Evolutionary conservation across 2,888 invertebrate genomes (phyloP).

Genomic region (Syrphus vitripennis): DNA sequence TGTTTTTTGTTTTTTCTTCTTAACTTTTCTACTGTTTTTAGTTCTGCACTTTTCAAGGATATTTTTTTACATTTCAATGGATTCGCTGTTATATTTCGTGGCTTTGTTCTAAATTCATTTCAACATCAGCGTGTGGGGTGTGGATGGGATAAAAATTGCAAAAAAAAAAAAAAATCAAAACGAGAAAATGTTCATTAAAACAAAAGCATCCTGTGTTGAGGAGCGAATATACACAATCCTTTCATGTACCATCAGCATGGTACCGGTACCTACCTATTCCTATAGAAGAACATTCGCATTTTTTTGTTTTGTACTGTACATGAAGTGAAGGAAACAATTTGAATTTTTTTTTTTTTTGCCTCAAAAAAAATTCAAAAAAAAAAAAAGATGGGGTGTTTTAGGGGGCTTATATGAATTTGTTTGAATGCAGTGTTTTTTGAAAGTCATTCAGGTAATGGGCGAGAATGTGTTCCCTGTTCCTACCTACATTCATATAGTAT

Average conservation of each 20-base stretch:
- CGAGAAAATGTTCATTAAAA: constrained; percentile 64
- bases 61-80: constrained; percentile 64
- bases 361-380: background rate
- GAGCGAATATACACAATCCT: constrained; percentile 43
- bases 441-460: constrained; percentile 59
- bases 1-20: background rate
- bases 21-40: constrained; percentile 32
- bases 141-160: constrained; percentile 53
- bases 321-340: constrained; percentile 66
- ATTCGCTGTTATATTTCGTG: constrained; percentile 68
- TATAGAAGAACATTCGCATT: constrained; percentile 1
- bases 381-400: background rate
- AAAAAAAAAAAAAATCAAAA: constrained; percentile 24
- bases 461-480: background rate
- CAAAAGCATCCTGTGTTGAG: constrained; percentile 67
- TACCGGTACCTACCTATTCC: background rate
- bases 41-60: constrained; percentile 61
- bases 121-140: constrained; percentile 15
- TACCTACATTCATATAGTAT: background rate
- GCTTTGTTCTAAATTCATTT: constrained; percentile 69
- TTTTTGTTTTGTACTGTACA: background rate
- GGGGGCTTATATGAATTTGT: constrained; percentile 25
- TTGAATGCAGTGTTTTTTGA: constrained; percentile 28
- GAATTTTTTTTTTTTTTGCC: constrained; percentile 48
- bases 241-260: constrained; percentile 50